Base-by-base conservation (phyloP, 2,797 vertebrate genomes). In the Rhinophrynus dorsalis region DNA sequence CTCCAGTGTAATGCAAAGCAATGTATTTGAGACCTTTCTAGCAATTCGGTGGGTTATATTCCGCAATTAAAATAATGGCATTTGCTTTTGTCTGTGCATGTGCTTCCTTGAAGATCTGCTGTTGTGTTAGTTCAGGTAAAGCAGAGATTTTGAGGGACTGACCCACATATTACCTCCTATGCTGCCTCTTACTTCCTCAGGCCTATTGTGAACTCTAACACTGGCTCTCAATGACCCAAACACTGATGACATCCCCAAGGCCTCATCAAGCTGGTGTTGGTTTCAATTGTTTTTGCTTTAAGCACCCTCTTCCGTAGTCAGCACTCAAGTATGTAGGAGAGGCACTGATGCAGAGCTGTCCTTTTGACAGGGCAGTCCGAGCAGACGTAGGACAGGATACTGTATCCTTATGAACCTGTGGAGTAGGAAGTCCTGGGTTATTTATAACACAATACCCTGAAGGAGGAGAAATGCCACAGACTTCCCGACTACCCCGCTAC, bases 371-470 rank as follows among this genome's bases (percentile, higher is more conserved):
- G 44, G 44, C 35, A 65, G 55, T 15, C 17, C n/a, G 17, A 52
- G 56, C 45, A 59, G 45, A 35, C 69, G 27, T 37, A 33, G 55
- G 23, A 73, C 70, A 73, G 70, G 70, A 73, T 73, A 59, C 56
- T 12, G 70, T 60, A 67, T 67, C 55, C 70, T 73, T 73, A 45
- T 73, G 70, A 73, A 73, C 70, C 70, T 73, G 62, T 45, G 55
- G 62, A 73, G 62, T 67, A 73, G 70, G 70, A 73, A 66, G 62
- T 67, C 32, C 55, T 60, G 62, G 6, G 18, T 48, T 73, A 73
- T 73, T 60, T 66, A 66, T 73, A 73, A 73, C 45, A 73, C 70
- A 73, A 73, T 73, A 73, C 70, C 70, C 70, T 59, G 62, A 35
- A 52, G 62, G 37, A 73, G 55, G 12, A 73, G 62, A 73, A 72